phyloP scores from a whole-genome alignment of 2,888 invertebrate genomes.

The Cephalotes varians region DNA sequence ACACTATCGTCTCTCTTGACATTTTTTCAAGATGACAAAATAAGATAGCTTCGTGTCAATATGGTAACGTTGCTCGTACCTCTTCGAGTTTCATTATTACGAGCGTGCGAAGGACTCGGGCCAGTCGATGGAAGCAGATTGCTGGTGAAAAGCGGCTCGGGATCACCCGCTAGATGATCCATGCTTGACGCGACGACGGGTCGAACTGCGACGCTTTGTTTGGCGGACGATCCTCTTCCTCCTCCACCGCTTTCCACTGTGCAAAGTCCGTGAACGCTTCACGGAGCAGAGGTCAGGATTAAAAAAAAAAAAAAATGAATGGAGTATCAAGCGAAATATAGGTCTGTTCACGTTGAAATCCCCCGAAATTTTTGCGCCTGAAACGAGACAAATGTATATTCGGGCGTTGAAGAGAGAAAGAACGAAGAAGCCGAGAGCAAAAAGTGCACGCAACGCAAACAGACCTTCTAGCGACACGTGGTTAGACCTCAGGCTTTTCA shows the following conservation, averaged over 20 bases:
- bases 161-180: slow-evolving; percentile 67
- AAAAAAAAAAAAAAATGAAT: neutral
- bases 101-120: slow-evolving; percentile 64
- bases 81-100: slow-evolving; percentile 57
- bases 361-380: neutral
- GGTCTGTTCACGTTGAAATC: neutral
- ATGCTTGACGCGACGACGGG: slow-evolving; percentile 40
- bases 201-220: neutral
- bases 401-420: too few species aligned
- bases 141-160: slow-evolving; percentile 71
- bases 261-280: neutral
- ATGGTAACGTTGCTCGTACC: slow-evolving; percentile 57
- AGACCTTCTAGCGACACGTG: too few species aligned
- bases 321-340: neutral
- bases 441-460: too few species aligned
- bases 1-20: neutral
- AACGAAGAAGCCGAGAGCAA: too few species aligned
- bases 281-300: neutral
- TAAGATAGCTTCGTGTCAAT: neutral
- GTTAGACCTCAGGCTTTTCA: too few species aligned
- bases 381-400: too few species aligned
- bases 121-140: slow-evolving; percentile 75
- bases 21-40: neutral
- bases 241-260: neutral
- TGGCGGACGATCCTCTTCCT: neutral